Evolutionary conservation across 2,797 vertebrate species (phyloP).

Genomic region (Spheniscus humboldti): DNA sequence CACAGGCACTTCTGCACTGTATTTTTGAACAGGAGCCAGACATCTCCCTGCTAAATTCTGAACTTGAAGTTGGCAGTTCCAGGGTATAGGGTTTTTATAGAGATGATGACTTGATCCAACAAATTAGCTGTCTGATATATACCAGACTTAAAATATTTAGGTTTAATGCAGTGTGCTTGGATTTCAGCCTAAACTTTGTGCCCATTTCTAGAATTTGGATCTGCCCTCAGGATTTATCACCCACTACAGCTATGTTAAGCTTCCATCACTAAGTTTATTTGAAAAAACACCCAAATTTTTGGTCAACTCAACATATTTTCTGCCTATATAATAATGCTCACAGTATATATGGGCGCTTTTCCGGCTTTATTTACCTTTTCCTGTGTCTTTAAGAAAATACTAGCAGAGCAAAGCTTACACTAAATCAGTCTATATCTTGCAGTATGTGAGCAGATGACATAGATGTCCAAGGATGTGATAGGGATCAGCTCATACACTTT

Average conservation of each 20-base stretch:
- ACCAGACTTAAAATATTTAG: conserved; percentile 63
- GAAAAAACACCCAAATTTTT: neutral
- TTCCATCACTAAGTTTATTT: neutral
- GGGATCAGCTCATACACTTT: conserved; percentile 66
- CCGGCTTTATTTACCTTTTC: conserved; percentile 1
- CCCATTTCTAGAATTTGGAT: conserved; percentile 29
- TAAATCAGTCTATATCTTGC: conserved; percentile 33
- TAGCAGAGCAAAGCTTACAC: neutral
- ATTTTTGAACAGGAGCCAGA: conserved; percentile 35
- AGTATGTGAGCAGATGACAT: conserved; percentile 52
- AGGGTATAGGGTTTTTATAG: conserved; percentile 44
- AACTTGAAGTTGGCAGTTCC: conserved; percentile 31
- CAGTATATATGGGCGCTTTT: neutral
- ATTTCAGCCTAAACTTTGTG: conserved; percentile 45
- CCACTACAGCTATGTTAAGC: neutral
- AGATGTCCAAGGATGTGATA: conserved; percentile 60
- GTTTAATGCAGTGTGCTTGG: conserved; percentile 56
- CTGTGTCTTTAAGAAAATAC: conserved; percentile 40
- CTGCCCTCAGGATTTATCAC: conserved; percentile 31
- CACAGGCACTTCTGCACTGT: neutral
- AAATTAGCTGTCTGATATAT: conserved; percentile 58
- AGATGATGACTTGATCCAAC: conserved; percentile 46
- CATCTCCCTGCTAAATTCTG: conserved; percentile 27
- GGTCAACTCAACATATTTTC: neutral
- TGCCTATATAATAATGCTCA: neutral